Base-by-base conservation (phyloP, 23 tunicate genomes). In the Ascidia mentula region DNA sequence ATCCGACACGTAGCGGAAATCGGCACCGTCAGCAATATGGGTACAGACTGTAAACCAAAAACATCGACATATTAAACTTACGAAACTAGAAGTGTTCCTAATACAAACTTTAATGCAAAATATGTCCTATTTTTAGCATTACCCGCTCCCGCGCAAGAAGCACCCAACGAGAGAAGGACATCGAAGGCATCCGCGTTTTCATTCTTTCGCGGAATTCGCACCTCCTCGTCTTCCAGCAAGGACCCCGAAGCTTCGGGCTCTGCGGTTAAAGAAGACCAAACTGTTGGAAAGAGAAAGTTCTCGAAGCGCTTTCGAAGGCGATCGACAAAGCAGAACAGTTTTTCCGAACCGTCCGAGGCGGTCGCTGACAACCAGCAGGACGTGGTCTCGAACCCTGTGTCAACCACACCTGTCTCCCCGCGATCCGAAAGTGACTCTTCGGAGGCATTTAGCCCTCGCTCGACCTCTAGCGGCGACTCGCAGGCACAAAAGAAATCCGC, bases 271-370 rank as follows among this genome's bases (percentile, higher is more conserved):
- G n/a, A 45, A 18, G 75, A 34, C 6, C n/a, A 71, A 71, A 22
- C 38, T 26, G n/a, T 74, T 28, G 78, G 53, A 5, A 74, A 74
- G 37, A 35, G 78, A 74, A 38, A 72, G 73, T 82, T 82, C 46
- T 82, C 86, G 45, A 73, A 73, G 79, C 86, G 79, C 32, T 82
- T 82, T 46, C 86, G 86, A 28, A 72, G 72, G 72, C 86, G 86
- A 31, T 30, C 84, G 28, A 73, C 38, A 34, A 59, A 73, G 31
- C 37, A 42, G 30, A 74, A 4, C 6, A 5, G 46, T 38, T 74
- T 32, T 3, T 28, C 34, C 2, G 53, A 74, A 74, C 24, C 6
- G n/a, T 30, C 60, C 37, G 38, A 33, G 1, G 40, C 34, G 39
- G n/a, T 45, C 32, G 36, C 73, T 18, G 15, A 6, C 31, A 4